phyloP scores from a whole-genome alignment of 2,797 vertebrate genomes.

The Mormyrops attenuatus region DNA sequence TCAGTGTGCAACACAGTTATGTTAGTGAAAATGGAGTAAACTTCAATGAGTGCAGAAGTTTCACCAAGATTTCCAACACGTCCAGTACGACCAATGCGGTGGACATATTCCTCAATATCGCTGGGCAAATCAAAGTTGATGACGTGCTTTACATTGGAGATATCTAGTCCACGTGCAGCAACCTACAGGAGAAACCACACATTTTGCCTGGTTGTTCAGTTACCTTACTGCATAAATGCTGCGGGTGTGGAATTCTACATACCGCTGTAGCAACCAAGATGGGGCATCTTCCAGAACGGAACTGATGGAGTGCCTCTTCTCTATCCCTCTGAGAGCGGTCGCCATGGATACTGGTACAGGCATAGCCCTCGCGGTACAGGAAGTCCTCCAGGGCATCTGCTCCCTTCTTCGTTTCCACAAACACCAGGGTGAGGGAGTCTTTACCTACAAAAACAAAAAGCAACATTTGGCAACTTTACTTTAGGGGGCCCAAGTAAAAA shows the following conservation, averaged over 20 bases:
- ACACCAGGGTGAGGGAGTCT: constrained; percentile 89
- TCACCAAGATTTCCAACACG: constrained; percentile 90
- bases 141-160: constrained; percentile 90
- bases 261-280: constrained; percentile 94
- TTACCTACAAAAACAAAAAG: constrained; percentile 63
- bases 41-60: neutral
- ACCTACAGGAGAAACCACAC: constrained; percentile 60
- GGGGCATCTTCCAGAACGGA: constrained; percentile 90
- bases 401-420: constrained; percentile 95
- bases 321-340: constrained; percentile 90
- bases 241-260: constrained; percentile 43
- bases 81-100: constrained; percentile 90
- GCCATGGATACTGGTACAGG: constrained; percentile 93
- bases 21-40: neutral
- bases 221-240: neutral
- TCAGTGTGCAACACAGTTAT: neutral
- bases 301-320: constrained; percentile 89
- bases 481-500: neutral
- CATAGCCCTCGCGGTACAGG: constrained; percentile 85
- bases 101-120: constrained; percentile 95
- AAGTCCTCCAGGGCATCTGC: constrained; percentile 91
- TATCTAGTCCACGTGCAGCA: constrained; percentile 83
- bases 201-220: constrained; percentile 5
- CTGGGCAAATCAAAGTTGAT: constrained; percentile 96
- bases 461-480: neutral